Conservation (phyloP, 1,140 invertebrate genomes). For the Spodoptera litura region DNA sequence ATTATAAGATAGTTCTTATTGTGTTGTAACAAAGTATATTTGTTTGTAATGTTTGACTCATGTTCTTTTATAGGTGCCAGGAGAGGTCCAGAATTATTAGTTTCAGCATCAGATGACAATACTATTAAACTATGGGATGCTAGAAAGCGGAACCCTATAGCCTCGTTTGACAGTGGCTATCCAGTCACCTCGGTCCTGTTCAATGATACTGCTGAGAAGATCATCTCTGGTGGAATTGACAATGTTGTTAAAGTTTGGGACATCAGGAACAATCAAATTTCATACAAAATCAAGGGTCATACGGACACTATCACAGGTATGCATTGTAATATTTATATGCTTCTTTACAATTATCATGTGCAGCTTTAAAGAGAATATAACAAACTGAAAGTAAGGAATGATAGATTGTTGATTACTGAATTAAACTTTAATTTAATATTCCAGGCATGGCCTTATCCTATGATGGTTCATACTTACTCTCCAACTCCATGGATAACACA, state of each 20-base stretch:
- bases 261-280: slow-evolving; percentile 94
- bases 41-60: too few species aligned
- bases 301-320: slow-evolving; percentile 97
- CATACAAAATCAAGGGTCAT: slow-evolving; percentile 95
- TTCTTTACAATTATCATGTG: too few species aligned
- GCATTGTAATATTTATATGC: background rate
- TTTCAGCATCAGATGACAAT: slow-evolving; percentile 98
- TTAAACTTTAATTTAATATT: slow-evolving; percentile 1
- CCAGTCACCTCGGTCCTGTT: slow-evolving; percentile 97
- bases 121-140: slow-evolving; percentile 97
- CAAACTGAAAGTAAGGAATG: too few species aligned
- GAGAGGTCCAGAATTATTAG: slow-evolving; percentile 95
- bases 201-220: slow-evolving; percentile 97
- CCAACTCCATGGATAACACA: slow-evolving; percentile 99
- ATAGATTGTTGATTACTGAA: too few species aligned
- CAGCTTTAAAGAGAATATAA: too few species aligned
- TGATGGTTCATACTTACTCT: slow-evolving; percentile 97
- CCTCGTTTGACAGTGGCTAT: slow-evolving; percentile 94
- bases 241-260: slow-evolving; percentile 99
- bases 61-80: slow-evolving; percentile 87
- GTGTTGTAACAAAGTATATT: too few species aligned
- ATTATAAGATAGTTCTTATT: too few species aligned
- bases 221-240: slow-evolving; percentile 95
- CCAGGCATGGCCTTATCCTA: slow-evolving; percentile 94
- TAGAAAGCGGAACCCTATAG: slow-evolving; percentile 92